A percentile compares a stretch with the other conserved stretches of the same genome.
phyloP scores from a whole-genome alignment of 2,113 vertebrate genomes.

The Oncorhynchus nerka region DNA sequence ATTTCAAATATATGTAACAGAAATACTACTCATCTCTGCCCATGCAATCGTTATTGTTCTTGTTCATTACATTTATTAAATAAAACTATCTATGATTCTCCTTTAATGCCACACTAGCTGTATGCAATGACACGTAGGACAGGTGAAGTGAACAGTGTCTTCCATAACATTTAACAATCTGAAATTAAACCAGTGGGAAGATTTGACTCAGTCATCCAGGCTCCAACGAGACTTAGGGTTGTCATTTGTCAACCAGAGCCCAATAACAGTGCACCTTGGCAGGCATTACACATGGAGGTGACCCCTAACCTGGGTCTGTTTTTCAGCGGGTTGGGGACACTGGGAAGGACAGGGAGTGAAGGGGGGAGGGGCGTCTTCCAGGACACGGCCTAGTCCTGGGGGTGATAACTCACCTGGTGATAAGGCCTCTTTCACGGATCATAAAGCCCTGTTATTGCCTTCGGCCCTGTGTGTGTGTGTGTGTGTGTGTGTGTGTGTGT shows the following conservation, averaged over 20 bases:
- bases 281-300: neutral
- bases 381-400: neutral
- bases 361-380: neutral
- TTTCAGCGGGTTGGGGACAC: neutral
- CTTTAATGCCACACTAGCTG: no score
- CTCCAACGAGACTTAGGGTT: neutral
- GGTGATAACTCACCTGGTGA: conserved; percentile 10
- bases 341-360: neutral
- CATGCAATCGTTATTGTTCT: no score
- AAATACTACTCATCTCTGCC: no score
- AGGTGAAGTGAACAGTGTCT: no score
- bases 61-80: no score
- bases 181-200: no score
- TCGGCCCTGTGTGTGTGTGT: neutral
- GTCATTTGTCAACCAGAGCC: neutral
- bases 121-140: no score
- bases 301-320: neutral
- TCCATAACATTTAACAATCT: no score
- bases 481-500: conserved; percentile 2
- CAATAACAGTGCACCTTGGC: neutral
- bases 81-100: no score
- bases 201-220: neutral
- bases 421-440: conserved; percentile 17
- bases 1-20: no score
- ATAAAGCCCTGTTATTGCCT: conserved; percentile 16